Base-by-base conservation (phyloP, 2,888 invertebrate genomes). In the Cryptophagus acutangulus region DNA sequence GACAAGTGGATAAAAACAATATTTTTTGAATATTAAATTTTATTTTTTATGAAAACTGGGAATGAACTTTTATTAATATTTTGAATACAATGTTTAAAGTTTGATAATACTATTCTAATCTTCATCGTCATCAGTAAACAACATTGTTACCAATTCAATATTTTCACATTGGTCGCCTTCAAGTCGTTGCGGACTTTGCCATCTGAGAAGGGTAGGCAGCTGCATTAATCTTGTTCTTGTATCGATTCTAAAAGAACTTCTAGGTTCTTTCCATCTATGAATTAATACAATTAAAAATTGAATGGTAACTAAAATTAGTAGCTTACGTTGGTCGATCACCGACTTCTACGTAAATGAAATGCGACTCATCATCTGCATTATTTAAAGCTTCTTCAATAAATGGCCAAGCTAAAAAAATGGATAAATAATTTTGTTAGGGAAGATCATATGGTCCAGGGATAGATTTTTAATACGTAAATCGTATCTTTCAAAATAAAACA, bases 191-290 rank as follows among this genome's bases (percentile, higher is more conserved):
- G 84, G 82, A 4, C 81, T 79, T 40, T 82, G 82, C 87, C 87
- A 89, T 56, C 77, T 76, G 26, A 87, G 66, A 10, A 94, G 65
- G 0, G 93, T 92, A 1, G 94, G 93, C 29, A 94, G 76, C 34
- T 85, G 83, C 63, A 84, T 80, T 38, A 94, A 69, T 51, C 75
- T 79, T 0, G 84, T 79, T 30, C 79, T 75, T 24, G 74, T 62
- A 62, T 92, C 84, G 38, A 81, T 88, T 41, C 92, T 77, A 68
- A 91, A 94, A 1, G 84, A 81, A 62, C 87, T 87, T 9, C 81
- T 78, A 37, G 74, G 75, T 66, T 90, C 81, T 68, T 87, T 92
- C 92, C 93, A 94, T 48, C 88, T 89, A 62, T 18, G 75, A 69
- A 6, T 13, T 5, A 28, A 6, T 10, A 28, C n/a, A n/a, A n/a